Percentiles rank a stretch among this genome's conserved stretches.
Evolutionary conservation across 2,113 vertebrate species (phyloP).

Genomic region (Toxotes jaculatrix): DNA sequence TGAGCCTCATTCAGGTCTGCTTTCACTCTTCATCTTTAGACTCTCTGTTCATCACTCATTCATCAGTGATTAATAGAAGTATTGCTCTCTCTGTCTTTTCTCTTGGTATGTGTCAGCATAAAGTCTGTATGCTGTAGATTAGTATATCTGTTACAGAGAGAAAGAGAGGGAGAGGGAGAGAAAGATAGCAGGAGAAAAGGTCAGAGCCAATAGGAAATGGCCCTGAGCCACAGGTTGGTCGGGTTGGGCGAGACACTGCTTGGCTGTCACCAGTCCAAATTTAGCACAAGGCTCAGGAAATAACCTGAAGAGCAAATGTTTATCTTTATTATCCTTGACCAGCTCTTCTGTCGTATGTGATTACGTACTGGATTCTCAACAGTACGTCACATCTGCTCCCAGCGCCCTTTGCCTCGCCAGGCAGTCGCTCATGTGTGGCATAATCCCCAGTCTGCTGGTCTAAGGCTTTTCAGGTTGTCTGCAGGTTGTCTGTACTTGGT

Average conservation of each 20-base stretch:
- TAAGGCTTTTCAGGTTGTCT: conserved; percentile 51
- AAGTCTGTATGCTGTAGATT: conserved; percentile 6
- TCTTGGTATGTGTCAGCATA: conserved; percentile 50
- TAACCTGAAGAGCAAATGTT: conserved; percentile 67
- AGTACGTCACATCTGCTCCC: conserved; percentile 54
- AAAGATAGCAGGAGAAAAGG: conserved; percentile 57
- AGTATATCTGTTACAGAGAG: conserved; percentile 29
- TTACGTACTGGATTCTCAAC: conserved; percentile 41
- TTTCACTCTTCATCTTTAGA: background rate
- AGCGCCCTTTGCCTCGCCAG: conserved; percentile 28
- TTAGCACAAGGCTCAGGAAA: conserved; percentile 68
- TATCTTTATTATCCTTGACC: conserved; percentile 61
- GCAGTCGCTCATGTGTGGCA: conserved; percentile 36
- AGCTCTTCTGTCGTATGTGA: conserved; percentile 38
- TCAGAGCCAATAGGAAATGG: conserved; percentile 74
- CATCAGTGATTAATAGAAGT: conserved; percentile 34
- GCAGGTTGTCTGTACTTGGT: conserved; percentile 49
- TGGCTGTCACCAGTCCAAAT: conserved; percentile 64
- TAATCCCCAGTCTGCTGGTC: conserved; percentile 42
- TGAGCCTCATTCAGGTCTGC: conserved; percentile 48
- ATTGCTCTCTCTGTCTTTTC: conserved; percentile 6
- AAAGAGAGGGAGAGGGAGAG: background rate
- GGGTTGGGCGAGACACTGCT: conserved; percentile 20
- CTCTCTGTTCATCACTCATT: background rate
- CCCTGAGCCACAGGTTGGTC: conserved; percentile 60